Base-by-base conservation (phyloP, 53 echinoderm and acorn worm species). In the Patiria pectinifera region DNA sequence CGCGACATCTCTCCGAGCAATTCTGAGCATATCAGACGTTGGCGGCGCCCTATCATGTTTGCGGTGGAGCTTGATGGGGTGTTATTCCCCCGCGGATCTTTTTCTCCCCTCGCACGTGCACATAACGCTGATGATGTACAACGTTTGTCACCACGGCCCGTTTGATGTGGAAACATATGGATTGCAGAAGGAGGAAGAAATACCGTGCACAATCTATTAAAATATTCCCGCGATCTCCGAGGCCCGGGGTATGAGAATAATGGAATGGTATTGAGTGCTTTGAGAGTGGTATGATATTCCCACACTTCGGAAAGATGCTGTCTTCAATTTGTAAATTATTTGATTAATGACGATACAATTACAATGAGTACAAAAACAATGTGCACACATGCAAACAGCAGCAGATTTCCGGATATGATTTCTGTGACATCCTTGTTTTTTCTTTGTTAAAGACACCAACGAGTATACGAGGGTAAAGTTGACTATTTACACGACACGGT, bases 1-100 rank as follows among this genome's bases (percentile, higher is more conserved):
- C 46, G 47, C 45, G 8, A 14, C 3, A 76, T 45, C 18, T 5
- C 45, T 22, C 80, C 9, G 19, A 47, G 80, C 80, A 47, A 45
- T 22, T 79, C 45, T 45, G 24, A 53, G 8, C 48, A 79, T n/a
- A 79, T 46, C 80, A 23, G 86, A n/a, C 90, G 24, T 80, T 90
- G 90, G 90, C 45, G 90, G 90, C 90, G 90, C 69, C 80, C 90
- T 90, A 18, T 3, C 90, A 90, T 14, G 59, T 81, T 90, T 46
- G 43, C 82, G 90, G 90, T 90, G 45, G 2, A 49, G 19, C 35
- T 45, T 19, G 48, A 66, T 59, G 12, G 80, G 35, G 6, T n/a
- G 80, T 48, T 35, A 62, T 69, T 82, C 83, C 79, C 24, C 74
- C 80, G 22, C n/a, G 10, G 58, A 82, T n/a, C 10, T 59, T 82